Conservation (phyloP, 2,888 invertebrate genomes). For the Drosophila paucipuncta region DNA sequence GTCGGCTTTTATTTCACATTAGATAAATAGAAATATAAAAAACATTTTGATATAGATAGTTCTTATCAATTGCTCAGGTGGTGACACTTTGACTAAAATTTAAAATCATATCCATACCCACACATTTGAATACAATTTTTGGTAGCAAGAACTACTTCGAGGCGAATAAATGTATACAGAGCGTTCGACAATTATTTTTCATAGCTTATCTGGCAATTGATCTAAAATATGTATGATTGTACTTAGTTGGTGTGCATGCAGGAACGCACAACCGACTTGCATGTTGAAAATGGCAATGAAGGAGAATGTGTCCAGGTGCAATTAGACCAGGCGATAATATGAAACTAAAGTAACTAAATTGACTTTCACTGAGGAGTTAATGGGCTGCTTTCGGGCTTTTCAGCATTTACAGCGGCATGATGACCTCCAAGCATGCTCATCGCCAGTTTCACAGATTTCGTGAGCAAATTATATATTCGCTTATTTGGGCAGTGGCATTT, state of each 20-base stretch:
- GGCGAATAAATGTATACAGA: not conserved
- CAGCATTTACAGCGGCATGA: conserved; percentile 44
- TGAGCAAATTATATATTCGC: conserved; percentile 63
- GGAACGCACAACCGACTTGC: conserved; percentile 57
- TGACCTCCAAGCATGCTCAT: conserved; percentile 68
- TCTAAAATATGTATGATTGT: conserved; percentile 2
- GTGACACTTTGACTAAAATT: not conserved
- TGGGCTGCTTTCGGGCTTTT: conserved; percentile 34
- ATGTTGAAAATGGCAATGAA: conserved; percentile 30
- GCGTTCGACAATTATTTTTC: not conserved
- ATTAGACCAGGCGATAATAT: conserved; percentile 70
- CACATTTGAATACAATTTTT: not conserved
- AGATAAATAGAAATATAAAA: not conserved
- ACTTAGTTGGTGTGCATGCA: conserved; percentile 9
- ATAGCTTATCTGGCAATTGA: not conserved
- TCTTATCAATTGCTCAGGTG: not conserved
- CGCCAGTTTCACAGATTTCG: conserved; percentile 53
- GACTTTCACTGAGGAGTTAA: conserved; percentile 59
- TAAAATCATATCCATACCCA: not conserved
- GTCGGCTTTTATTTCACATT: not conserved
- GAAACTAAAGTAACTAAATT: conserved; percentile 70
- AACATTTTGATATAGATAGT: not conserved
- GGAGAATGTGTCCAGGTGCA: conserved; percentile 46
- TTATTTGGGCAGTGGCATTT: conserved; percentile 35
- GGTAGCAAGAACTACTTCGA: not conserved